These are phyloP conservation scores for Coturnix japonica DNA, from an alignment of 2,113 vertebrate genomes.

Conservation along the genomic window DNA sequence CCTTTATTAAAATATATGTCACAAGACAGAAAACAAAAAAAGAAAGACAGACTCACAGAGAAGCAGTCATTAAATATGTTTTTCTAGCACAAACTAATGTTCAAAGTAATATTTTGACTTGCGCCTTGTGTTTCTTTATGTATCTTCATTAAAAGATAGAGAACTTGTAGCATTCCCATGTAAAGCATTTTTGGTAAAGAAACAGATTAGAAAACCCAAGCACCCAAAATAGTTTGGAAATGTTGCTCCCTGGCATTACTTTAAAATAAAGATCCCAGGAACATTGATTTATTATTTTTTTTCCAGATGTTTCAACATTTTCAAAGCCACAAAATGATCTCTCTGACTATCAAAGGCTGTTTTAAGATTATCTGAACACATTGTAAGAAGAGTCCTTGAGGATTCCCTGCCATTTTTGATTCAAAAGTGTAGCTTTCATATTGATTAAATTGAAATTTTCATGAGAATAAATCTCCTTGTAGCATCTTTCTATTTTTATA, in stretches of 20 bases:
- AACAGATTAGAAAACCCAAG: background rate
- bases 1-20: background rate
- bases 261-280: background rate
- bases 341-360: conserved; percentile 24
- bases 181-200: background rate
- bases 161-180: background rate
- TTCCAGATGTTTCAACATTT: conserved; percentile 3
- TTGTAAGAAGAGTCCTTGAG: conserved; percentile 41
- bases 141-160: background rate
- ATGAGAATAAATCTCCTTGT: conserved; percentile 28
- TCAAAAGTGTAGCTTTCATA: conserved; percentile 33
- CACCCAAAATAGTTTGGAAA: background rate
- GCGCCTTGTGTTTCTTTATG: background rate
- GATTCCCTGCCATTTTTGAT: conserved; percentile 63
- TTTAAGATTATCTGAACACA: conserved; percentile 29
- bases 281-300: background rate
- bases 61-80: background rate
- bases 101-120: background rate
- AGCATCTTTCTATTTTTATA: conserved; percentile 18
- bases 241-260: conserved; percentile 1
- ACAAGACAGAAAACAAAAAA: background rate
- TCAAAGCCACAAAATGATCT: conserved; percentile 24
- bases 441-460: conserved; percentile 62
- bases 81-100: background rate
- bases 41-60: background rate